Evolutionary conservation across 2,113 vertebrate genomes (phyloP), one percentile per base, ranked within the genome.

Genomic region (Colaptes auratus): DNA sequence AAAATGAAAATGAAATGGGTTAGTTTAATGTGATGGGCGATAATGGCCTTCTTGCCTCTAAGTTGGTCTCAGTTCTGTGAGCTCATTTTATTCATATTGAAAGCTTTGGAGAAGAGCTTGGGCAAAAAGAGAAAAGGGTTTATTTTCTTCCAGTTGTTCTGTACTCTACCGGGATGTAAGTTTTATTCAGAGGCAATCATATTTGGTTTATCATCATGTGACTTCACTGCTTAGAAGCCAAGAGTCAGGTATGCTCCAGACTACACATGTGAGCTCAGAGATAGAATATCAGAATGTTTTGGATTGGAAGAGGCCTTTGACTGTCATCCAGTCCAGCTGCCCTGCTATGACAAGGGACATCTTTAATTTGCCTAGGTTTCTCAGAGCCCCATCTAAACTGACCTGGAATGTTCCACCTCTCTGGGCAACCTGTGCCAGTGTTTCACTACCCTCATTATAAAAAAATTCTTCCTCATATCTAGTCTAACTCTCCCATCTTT

Each of bases 1-100:
- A 86, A 81, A 81, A 88, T 91, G 65, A 95, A 97, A 96, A 95
- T 94, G 48, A 95, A 95, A 83, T 92, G 69, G 58, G 15, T 90
- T 94, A 82, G 74, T 95, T 95, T 86, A 95, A 80, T 69, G 79
- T 59, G 82, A 91, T 95, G 88, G 56, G 82, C 50, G 87, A 74
- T 96, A 95, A 95, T 80, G 79, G 61, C 53, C 61, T 91, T 39
- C 76, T 65, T 74, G 81, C 52, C 46, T 83, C 48, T 27, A 33
- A 82, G 15, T 53, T 91, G 75, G 36, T 95, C 48, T 88, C 10
- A 39, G 77, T 83, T 82, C 82, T 86, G 28, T 86, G 44, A 92
- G 56, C 16, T 92, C 9, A 2, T 11, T 86, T 75, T 46, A 25
- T 33, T 50, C 63, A 50, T 21, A 63, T 44, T 44, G 63, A 86